Evolutionary conservation across 2,888 invertebrate genomes (phyloP).

Genomic region (Acrobeloides nanus): DNA sequence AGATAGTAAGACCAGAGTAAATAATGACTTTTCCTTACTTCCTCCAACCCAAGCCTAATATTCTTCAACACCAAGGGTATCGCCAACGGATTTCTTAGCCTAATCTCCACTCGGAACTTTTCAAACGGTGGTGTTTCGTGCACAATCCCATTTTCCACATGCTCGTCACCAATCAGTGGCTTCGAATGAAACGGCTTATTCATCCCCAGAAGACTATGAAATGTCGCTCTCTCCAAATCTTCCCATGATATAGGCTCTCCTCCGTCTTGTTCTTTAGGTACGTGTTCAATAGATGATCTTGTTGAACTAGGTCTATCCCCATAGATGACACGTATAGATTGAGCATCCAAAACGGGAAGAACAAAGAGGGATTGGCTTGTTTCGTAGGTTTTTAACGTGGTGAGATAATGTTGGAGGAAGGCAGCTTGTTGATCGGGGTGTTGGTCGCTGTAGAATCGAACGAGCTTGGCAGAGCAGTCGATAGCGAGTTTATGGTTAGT

Average conservation of each 20-base stretch:
- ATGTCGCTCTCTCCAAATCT: slow-evolving; percentile 33
- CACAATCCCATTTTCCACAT: slow-evolving; percentile 31
- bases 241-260: slow-evolving; percentile 23
- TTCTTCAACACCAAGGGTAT: slow-evolving; percentile 26
- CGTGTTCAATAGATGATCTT: too few species aligned
- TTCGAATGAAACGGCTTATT: slow-evolving; percentile 8
- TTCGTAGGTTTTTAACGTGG: slow-evolving; percentile 1
- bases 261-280: too few species aligned
- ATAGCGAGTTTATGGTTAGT: slow-evolving; percentile 4
- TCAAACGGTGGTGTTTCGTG: slow-evolving; percentile 38
- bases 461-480: slow-evolving; percentile 7
- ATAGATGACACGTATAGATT: slow-evolving; percentile 6
- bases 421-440: slow-evolving; percentile 15
- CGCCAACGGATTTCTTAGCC: slow-evolving; percentile 33
- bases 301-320: slow-evolving; percentile 11
- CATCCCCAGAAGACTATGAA: slow-evolving; percentile 26
- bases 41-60: slow-evolving; percentile 21
- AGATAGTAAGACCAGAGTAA: too few species aligned
- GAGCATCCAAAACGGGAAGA: slow-evolving; percentile 7
- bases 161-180: slow-evolving; percentile 3
- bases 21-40: too few species aligned
- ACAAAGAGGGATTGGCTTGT: slow-evolving; percentile 3
- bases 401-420: slow-evolving; percentile 18
- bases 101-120: slow-evolving; percentile 30
- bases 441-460: slow-evolving; percentile 14